Evolutionary conservation across 2,797 vertebrate genomes (phyloP), one percentile per base, ranked within the genome.

Genomic region (Smutsia gigantea): DNA sequence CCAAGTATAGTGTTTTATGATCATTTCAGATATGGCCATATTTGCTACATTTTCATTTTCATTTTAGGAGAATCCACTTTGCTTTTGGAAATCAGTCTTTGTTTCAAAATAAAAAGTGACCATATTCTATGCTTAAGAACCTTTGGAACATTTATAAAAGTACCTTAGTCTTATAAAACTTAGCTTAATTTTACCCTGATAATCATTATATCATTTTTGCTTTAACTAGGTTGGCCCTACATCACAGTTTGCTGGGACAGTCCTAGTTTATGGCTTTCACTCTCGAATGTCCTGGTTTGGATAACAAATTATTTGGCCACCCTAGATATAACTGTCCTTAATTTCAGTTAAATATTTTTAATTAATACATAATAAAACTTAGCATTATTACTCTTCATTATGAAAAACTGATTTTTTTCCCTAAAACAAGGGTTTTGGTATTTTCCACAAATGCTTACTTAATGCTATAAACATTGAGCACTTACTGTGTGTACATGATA

Each of bases 21-120:
- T 7, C 7, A 61, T 77, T 83, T 75, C 57, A 46, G n/a, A 9
- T 51, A 69, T 53, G 29, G 27, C 9, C 6, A 17, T 15, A 86
- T 74, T 74, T 93, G 39, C 39, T 87, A 29, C 25, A 63, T 72
- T 88, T 71, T 84, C 14, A 74, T 87, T 92, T 95, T 79, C 12
- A 42, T 29, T 68, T 93, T 27, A 74, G 49, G n/a, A 57, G 37
- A 93, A 78, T 89, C 27, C n/a, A 84, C 75, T 90, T 90, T 75
- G 27, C 7, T 90, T 57, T 90, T 90, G n/a, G 27, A 68, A 93
- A 79, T 93, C 27, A 74, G 12, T 90, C n/a, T 57, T 79, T 79
- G 6, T 66, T 78, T 90, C n/a, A 64, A 59, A 63, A 85, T 82
- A 49, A 63, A 74, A 95, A 66, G 72, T 27, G 25, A 66, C 39